These are phyloP conservation scores for Mnemiopsis leidyi DNA, from an alignment of 37 sponge, comb jelly and placozoan species.

Conservation along the genomic window DNA sequence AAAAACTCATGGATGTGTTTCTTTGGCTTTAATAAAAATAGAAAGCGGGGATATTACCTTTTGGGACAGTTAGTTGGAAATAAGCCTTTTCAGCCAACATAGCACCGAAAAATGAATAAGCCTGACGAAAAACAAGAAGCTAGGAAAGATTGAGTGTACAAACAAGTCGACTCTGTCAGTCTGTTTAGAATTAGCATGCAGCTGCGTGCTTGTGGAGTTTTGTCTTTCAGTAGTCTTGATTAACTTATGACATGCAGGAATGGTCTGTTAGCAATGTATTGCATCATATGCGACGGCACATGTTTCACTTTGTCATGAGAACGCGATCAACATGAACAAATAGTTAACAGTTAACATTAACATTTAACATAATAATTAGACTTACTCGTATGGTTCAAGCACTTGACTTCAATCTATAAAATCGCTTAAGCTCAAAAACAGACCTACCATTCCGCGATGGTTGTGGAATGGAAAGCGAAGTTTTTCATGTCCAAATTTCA, in stretches of 20 bases:
- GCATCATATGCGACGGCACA: not conserved
- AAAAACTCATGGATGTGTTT: no score
- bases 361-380: no score
- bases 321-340: no score
- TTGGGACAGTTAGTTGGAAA: not conserved
- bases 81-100: conserved; percentile 34
- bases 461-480: no score
- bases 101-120: not conserved
- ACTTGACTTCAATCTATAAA: no score
- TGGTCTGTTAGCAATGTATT: not conserved
- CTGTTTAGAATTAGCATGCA: not conserved
- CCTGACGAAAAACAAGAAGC: not conserved
- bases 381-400: no score
- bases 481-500: no score
- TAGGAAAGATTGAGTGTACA: not conserved
- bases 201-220: not conserved
- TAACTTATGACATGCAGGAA: not conserved
- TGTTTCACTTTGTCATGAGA: not conserved
- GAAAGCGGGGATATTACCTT: no score
- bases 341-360: no score
- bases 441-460: no score
- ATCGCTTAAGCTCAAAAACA: no score
- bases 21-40: no score
- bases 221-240: not conserved
- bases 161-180: not conserved